Percentiles rank a stretch among this genome's conserved stretches.
Evolutionary conservation across 2,888 invertebrate genomes (phyloP).

Genomic region (Zelleria hepariella): DNA sequence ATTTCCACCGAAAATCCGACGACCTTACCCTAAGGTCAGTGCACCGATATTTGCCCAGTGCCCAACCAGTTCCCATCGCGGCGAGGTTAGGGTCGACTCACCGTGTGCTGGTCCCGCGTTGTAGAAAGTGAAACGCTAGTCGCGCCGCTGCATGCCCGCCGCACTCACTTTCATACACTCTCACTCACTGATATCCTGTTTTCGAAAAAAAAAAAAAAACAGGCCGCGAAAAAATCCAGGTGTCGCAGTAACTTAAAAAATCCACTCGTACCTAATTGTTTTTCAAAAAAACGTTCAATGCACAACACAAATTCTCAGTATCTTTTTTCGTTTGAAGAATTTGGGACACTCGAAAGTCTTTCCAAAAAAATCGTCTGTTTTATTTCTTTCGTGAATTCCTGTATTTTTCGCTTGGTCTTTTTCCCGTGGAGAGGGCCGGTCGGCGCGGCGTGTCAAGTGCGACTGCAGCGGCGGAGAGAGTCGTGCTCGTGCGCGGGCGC

Average conservation of each 20-base stretch:
- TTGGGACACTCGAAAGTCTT: background rate
- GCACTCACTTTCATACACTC: constrained; percentile 48
- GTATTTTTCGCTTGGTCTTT: constrained; percentile 8
- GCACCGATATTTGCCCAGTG: background rate
- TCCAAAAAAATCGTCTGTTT: background rate
- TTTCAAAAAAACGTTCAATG: background rate
- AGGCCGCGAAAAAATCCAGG: background rate
- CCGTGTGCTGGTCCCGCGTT: constrained; percentile 47
- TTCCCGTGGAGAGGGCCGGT: constrained; percentile 22
- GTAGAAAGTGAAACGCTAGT: constrained; percentile 61
- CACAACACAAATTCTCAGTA: background rate
- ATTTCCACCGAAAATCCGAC: background rate
- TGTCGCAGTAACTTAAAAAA: background rate
- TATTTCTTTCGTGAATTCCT: background rate
- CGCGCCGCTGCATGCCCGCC: constrained; percentile 44
- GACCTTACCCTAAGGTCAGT: background rate
- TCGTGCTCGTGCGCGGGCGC: background rate
- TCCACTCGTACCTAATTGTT: no score
- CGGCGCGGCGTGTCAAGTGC: constrained; percentile 36
- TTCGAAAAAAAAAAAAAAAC: no score
- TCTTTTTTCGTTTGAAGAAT: background rate
- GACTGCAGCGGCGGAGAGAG: constrained; percentile 27
- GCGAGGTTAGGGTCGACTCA: constrained; percentile 30
- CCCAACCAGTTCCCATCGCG: background rate
- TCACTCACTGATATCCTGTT: constrained; percentile 26